A percentile compares a stretch with the other conserved stretches of the same genome.
phyloP scores from a whole-genome alignment of 2,797 vertebrate genomes.

The Okamejei kenojei region DNA sequence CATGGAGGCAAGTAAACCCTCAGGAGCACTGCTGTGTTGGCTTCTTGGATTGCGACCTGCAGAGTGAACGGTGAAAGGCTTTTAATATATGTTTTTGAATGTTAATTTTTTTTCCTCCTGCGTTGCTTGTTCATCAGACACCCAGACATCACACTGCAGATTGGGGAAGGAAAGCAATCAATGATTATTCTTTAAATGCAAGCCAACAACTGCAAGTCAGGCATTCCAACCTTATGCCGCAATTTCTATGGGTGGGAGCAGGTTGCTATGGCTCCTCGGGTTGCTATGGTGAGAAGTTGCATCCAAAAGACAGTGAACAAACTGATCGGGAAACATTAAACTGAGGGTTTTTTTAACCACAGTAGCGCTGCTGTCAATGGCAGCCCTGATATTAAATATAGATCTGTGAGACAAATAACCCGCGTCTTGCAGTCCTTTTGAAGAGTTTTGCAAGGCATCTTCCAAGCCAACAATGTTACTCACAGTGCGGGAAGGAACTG shows the following conservation, averaged over 20 bases:
- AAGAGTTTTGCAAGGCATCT: background rate
- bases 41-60: background rate
- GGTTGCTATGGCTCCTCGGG: slow-evolving; percentile 21
- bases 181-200: background rate
- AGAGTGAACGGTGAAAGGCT: background rate
- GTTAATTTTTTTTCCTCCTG: background rate
- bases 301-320: slow-evolving; percentile 9
- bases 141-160: background rate
- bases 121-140: background rate
- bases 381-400: background rate
- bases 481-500: too few species aligned
- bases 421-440: too few species aligned
- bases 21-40: background rate
- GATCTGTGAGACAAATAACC: background rate
- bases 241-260: slow-evolving; percentile 12
- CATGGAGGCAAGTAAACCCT: background rate
- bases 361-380: background rate
- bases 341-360: background rate
- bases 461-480: background rate
- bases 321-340: slow-evolving; percentile 9
- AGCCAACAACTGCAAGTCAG: background rate
- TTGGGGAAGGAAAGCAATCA: background rate
- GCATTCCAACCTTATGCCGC: background rate
- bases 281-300: slow-evolving; percentile 36
- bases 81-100: background rate